Conservation (phyloP, 2,888 invertebrate genomes). For the Ochlodes sylvanus region DNA sequence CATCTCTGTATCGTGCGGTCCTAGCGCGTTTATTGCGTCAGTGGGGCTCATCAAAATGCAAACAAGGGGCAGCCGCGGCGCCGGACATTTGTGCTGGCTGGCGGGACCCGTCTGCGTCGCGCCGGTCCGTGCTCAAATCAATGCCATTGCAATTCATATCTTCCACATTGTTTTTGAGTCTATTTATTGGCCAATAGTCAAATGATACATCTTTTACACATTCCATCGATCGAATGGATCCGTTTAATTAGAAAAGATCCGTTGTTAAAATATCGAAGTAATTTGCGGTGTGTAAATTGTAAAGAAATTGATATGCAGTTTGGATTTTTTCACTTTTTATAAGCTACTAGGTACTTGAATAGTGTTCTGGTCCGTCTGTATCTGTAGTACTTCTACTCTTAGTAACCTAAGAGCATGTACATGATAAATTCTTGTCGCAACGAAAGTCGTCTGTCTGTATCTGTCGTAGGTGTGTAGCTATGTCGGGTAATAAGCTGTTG, state of each 20-base stretch:
- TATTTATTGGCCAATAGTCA: background rate
- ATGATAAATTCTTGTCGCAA: too few relatives aligned
- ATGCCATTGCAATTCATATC: conserved; percentile 38
- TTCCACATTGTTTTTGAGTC: background rate
- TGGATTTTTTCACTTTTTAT: too few relatives aligned
- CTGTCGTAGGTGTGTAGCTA: conserved; percentile 54
- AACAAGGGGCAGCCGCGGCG: conserved; percentile 68
- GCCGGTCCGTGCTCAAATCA: conserved; percentile 1
- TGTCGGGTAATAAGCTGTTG: conserved; percentile 66
- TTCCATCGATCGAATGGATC: too few relatives aligned
- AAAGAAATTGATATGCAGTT: too few relatives aligned
- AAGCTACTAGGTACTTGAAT: too few relatives aligned
- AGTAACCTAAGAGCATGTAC: too few relatives aligned
- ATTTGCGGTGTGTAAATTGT: too few relatives aligned
- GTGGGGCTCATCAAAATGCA: conserved; percentile 84
- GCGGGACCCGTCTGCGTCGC: conserved; percentile 1
- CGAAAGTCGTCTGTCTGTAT: too few relatives aligned
- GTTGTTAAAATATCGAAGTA: too few relatives aligned
- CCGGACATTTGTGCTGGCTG: conserved; percentile 68
- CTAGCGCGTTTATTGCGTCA: conserved; percentile 83
- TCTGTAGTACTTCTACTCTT: too few relatives aligned
- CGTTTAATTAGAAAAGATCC: too few relatives aligned
- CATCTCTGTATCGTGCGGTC: conserved; percentile 37
- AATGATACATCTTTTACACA: conserved; percentile 29
- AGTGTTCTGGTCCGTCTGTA: too few relatives aligned